Percentiles rank a stretch among this genome's conserved stretches.
Evolutionary conservation across 2,888 invertebrate species (phyloP).

Genomic region (Amphipyra berbera): DNA sequence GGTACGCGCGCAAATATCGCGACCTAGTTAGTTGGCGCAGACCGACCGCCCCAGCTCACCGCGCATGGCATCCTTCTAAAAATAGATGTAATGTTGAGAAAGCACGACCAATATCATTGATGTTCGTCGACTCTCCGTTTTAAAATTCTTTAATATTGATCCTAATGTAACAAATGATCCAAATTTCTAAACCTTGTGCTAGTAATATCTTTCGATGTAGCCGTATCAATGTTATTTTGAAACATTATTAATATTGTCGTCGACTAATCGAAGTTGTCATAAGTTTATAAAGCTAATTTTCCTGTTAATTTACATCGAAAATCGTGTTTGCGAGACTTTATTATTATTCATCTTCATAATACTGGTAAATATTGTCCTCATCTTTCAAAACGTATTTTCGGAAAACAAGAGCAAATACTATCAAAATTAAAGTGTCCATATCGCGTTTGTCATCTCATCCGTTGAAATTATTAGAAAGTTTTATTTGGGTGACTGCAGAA

Average conservation of each 20-base stretch:
- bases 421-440: neutral
- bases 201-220: neutral
- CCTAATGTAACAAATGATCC: neutral
- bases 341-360: neutral
- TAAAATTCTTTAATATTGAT: conserved; percentile 12
- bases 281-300: conserved; percentile 1
- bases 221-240: neutral
- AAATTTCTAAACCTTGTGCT: conserved; percentile 2
- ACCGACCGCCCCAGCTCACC: conserved; percentile 70
- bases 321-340: neutral
- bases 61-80: conserved; percentile 77
- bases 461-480: conserved; percentile 37
- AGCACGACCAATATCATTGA: conserved; percentile 65
- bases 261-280: neutral
- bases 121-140: conserved; percentile 39
- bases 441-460: conserved; percentile 16
- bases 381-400: neutral
- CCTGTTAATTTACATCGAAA: conserved; percentile 14
- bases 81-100: conserved; percentile 81
- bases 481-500: conserved; percentile 8
- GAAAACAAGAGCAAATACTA: neutral
- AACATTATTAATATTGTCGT: conserved; percentile 7
- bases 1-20: conserved; percentile 76
- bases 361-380: conserved; percentile 6
- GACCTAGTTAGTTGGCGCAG: conserved; percentile 81